Conservation (phyloP, 1,140 invertebrate species). For the Brachionus sp. region DNA sequence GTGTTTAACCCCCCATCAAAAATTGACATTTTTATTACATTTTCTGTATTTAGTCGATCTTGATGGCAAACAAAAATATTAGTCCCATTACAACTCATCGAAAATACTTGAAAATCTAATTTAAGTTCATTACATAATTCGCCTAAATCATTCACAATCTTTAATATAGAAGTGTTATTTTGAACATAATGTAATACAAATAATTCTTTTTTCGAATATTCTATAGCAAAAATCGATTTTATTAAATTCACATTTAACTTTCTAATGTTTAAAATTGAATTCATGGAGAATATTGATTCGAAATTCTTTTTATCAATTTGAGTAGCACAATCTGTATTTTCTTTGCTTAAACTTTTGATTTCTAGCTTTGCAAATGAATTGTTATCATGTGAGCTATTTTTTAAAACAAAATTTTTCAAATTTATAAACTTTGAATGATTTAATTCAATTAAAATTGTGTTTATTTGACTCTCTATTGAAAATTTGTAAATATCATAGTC, state of each 20-base stretch:
- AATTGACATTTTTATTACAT: not conserved
- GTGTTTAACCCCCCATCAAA: not conserved
- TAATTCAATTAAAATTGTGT: not conserved
- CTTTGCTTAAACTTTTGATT: not conserved
- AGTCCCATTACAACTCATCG: not conserved
- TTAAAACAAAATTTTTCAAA: not conserved
- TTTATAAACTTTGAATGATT: not conserved
- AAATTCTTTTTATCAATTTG: not conserved
- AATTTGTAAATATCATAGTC: slow-evolving; percentile 4
- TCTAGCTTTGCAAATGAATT: not conserved
- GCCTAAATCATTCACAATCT: not conserved
- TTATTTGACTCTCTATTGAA: slow-evolving; percentile 13
- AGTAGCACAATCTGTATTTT: not conserved
- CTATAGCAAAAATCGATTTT: not conserved
- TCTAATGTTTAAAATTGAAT: slow-evolving; percentile 16
- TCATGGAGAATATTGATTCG: slow-evolving; percentile 10
- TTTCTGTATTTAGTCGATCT: not conserved
- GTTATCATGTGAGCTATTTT: not conserved
- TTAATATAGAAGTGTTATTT: not conserved
- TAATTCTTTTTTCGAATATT: not conserved
- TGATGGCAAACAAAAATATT: slow-evolving; percentile 2
- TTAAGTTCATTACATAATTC: not conserved
- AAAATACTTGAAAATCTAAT: not conserved
- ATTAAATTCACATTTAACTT: not conserved
- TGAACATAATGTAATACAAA: not conserved